Evolutionary conservation across 1,140 invertebrate genomes (phyloP), one percentile per base, ranked within the genome.

Genomic region (Rhyzopertha dominica): DNA sequence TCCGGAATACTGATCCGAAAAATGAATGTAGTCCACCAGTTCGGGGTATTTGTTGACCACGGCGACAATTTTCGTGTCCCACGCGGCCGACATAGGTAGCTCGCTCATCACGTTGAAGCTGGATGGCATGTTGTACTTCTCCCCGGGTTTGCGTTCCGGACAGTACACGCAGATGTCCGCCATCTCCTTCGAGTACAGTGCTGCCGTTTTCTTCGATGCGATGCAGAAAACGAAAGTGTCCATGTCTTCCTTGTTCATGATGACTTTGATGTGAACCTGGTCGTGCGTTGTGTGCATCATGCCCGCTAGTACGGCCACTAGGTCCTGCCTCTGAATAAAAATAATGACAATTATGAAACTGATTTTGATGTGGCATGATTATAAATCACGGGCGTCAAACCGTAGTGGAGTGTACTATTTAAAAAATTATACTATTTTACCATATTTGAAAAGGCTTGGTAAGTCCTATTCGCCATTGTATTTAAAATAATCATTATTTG

Each of bases 1-100:
- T 28, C 95, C 89, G 54, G 84, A 87, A 70, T 84, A 98, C 64
- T 96, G 89, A 73, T 99, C 96, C 43, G 93, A 96, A 60, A 99
- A 84, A 71, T 99, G 95, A 67, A 99, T 88, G 70, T 87, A 98
- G 66, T 99, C 95, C 56, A 99, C 81, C 58, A 83, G 75, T 47
- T 84, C 78, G 51, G 86, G 77, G 74, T 88, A 95, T 71, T 90
- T 94, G 47, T 84, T 80, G 45, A 98, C 73, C 32, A 90, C 81
- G 50, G 86, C 77, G 36, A 77, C 73, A 55, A 95, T 80, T 66
- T 88, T 85, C 43, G 82, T 76, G 74, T 97, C 94, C 47, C 97
- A 76, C 45, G 96, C 76, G 28, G 81, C 80, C 47, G 80, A 77
- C 18, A 86, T 78, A 19, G 85, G 90, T 19, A 93, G 82, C 75